These are phyloP conservation scores for Calephelis nemesis DNA, from an alignment of 1,140 invertebrate genomes.

Conservation along the genomic window DNA sequence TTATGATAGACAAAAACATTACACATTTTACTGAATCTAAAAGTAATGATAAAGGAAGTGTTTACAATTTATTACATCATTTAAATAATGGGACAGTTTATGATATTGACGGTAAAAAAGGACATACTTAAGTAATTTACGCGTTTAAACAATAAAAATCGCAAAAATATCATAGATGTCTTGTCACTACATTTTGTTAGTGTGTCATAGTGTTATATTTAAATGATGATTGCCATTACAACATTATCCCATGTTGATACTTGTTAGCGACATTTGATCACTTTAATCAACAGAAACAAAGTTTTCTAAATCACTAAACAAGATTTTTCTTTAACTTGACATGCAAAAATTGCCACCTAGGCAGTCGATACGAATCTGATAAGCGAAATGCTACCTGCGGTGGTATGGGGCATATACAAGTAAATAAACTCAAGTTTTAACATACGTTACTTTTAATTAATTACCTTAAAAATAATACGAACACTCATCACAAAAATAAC, in stretches of 20 bases:
- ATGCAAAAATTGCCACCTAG: conserved; percentile 67
- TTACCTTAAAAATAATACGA: conserved; percentile 74
- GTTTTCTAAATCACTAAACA: conserved; percentile 21
- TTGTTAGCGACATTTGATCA: background rate
- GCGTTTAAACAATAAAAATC: background rate
- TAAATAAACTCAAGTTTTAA: background rate
- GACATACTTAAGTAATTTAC: too few species aligned
- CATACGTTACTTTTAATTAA: conserved; percentile 30
- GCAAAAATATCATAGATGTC: conserved; percentile 6
- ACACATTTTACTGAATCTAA: too few species aligned
- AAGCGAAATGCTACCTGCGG: conserved; percentile 8
- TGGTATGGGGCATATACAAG: background rate
- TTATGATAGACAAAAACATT: too few species aligned
- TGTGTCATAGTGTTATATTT: conserved; percentile 18
- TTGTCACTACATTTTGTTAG: conserved; percentile 16
- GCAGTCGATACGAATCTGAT: conserved; percentile 45
- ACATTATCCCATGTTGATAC: background rate
- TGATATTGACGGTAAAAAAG: too few species aligned
- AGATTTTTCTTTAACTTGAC: conserved; percentile 53
- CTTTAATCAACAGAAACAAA: background rate
- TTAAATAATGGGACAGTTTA: too few species aligned
- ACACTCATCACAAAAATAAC: conserved; percentile 76
- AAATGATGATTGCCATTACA: conserved; percentile 17
- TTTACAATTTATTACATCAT: too few species aligned
- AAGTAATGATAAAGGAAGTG: too few species aligned